Conservation (phyloP, 1,140 invertebrate species). For the Anthonomus grandis region DNA sequence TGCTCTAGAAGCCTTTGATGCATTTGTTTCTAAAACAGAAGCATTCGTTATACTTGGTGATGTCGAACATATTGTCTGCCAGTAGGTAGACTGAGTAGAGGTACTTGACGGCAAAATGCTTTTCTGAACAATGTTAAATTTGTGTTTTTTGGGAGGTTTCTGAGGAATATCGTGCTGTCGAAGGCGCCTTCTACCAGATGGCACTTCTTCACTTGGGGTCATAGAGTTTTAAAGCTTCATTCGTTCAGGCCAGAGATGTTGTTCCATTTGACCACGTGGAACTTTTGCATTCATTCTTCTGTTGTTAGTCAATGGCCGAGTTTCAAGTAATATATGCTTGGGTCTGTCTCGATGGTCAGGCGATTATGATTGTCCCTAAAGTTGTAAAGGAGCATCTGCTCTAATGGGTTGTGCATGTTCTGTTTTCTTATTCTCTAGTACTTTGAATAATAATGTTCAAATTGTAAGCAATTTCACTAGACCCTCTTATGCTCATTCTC, state of each 20-base stretch:
- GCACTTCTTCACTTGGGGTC: slow-evolving; percentile 49
- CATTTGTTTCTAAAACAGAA: slow-evolving; percentile 57
- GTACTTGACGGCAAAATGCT: slow-evolving; percentile 64
- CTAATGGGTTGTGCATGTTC: too few relatives aligned
- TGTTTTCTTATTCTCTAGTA: too few relatives aligned
- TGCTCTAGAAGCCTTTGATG: slow-evolving; percentile 59
- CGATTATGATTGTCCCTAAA: too few relatives aligned
- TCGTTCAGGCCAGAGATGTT: slow-evolving; percentile 56
- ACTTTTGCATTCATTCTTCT: too few relatives aligned
- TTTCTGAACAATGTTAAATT: slow-evolving; percentile 61
- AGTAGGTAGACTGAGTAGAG: slow-evolving; percentile 54
- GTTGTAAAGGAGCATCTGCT: too few relatives aligned
- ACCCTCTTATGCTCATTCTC: too few relatives aligned
- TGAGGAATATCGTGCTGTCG: slow-evolving; percentile 61
- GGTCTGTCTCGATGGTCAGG: too few relatives aligned
- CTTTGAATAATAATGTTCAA: too few relatives aligned
- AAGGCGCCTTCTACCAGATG: slow-evolving; percentile 58
- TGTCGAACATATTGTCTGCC: slow-evolving; percentile 53
- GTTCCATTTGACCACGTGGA: slow-evolving; percentile 55
- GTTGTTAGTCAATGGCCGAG: too few relatives aligned
- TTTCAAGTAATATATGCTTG: too few relatives aligned
- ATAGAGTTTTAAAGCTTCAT: slow-evolving; percentile 56
- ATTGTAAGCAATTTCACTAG: too few relatives aligned
- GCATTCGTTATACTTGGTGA: slow-evolving; percentile 61
- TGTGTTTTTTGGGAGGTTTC: slow-evolving; percentile 53